These are phyloP conservation scores for Caenorhabditis japonica DNA, from an alignment of 2,888 invertebrate genomes.

Conservation along the genomic window DNA sequence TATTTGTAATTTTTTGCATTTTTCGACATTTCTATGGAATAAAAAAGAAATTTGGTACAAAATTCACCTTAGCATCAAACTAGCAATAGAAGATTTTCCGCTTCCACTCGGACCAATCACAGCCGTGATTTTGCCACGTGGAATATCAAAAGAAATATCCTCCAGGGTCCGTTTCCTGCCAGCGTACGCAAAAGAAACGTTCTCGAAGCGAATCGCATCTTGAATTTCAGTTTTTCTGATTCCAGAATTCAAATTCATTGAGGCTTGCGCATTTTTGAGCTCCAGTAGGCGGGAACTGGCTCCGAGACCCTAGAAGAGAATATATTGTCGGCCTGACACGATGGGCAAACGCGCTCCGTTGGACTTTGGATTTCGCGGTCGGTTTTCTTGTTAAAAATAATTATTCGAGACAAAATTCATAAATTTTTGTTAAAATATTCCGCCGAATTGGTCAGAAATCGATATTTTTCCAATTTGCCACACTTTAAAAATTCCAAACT, in stretches of 20 bases:
- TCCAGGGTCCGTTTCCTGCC: slow-evolving; percentile 82
- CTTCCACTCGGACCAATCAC: slow-evolving; percentile 91
- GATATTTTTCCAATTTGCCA: too few species aligned
- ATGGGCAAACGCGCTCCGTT: too few species aligned
- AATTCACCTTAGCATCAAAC: slow-evolving; percentile 82
- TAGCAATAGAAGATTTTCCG: slow-evolving; percentile 92
- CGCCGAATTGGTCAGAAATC: too few species aligned
- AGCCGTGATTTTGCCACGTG: slow-evolving; percentile 85
- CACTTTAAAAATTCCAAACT: too few species aligned
- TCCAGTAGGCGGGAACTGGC: slow-evolving; percentile 91
- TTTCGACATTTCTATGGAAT: too few species aligned
- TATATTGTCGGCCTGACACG: too few species aligned
- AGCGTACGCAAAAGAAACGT: slow-evolving; percentile 83
- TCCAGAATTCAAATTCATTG: slow-evolving; percentile 84
- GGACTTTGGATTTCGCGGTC: too few species aligned
- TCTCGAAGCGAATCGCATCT: slow-evolving; percentile 81
- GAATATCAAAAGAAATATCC: slow-evolving; percentile 83
- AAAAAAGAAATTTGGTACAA: too few species aligned
- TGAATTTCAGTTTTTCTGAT: slow-evolving; percentile 35
- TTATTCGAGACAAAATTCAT: too few species aligned
- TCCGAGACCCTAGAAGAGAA: slow-evolving; percentile 87
- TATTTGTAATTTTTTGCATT: too few species aligned
- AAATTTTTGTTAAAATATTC: too few species aligned
- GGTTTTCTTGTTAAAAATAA: too few species aligned
- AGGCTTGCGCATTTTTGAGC: slow-evolving; percentile 86